Percentiles rank a stretch among this genome's conserved stretches.
Evolutionary conservation across 2,888 invertebrate species (phyloP).

Genomic region (Apotomis capreana): DNA sequence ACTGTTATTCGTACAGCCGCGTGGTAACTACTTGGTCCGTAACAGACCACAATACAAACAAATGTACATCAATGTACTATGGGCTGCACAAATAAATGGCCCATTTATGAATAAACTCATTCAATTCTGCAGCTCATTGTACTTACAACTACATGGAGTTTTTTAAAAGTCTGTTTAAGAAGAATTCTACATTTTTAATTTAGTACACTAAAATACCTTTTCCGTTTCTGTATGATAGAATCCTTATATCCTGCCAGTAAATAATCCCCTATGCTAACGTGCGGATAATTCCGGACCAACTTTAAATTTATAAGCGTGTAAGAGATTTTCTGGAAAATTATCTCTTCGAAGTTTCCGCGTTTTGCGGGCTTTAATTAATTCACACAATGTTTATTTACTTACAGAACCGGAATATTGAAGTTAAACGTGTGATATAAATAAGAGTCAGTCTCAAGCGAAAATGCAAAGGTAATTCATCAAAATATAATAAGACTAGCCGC

Average conservation of each 20-base stretch:
- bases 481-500: background rate
- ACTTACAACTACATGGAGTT: too few species aligned
- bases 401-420: background rate
- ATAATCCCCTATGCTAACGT: background rate
- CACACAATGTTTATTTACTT: background rate
- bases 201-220: background rate
- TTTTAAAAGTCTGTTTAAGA: too few species aligned
- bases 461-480: too few species aligned
- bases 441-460: background rate
- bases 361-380: slow-evolving; percentile 4
- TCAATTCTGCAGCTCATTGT: too few species aligned
- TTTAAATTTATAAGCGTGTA: background rate
- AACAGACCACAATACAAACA: too few species aligned
- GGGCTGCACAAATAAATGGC: too few species aligned
- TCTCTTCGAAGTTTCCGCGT: slow-evolving; percentile 9
- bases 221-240: background rate
- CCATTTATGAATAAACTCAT: too few species aligned
- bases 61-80: too few species aligned
- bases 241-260: background rate
- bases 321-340: slow-evolving; percentile 8
- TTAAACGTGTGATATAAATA: background rate
- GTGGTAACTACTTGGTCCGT: too few species aligned
- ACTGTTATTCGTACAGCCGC: too few species aligned
- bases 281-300: background rate
- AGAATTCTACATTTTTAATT: too few species aligned